Evolutionary conservation across 2,113 vertebrate genomes (phyloP).

Genomic region (Coreoperca whiteheadi): DNA sequence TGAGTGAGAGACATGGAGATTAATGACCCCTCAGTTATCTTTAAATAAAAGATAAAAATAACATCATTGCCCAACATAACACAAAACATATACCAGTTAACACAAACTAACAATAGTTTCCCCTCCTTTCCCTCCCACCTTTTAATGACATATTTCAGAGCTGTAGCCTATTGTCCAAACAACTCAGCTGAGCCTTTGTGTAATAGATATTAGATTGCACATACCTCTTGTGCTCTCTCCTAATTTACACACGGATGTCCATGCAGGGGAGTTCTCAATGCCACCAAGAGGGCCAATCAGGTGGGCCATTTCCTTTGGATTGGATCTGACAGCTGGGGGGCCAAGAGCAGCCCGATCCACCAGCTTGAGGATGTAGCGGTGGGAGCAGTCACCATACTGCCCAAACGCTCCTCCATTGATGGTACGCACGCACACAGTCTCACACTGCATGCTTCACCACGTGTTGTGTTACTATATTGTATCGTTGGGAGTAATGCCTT

Average conservation of each 20-base stretch:
- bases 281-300: constrained; percentile 92
- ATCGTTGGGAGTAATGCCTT: background rate
- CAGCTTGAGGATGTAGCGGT: constrained; percentile 92
- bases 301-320: constrained; percentile 96
- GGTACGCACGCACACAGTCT: constrained; percentile 78
- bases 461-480: background rate
- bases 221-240: constrained; percentile 31
- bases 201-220: constrained; percentile 58
- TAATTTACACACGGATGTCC: constrained; percentile 57
- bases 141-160: constrained; percentile 4
- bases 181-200: constrained; percentile 14
- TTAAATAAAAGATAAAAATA: constrained; percentile 24
- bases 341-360: constrained; percentile 89
- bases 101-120: background rate
- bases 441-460: background rate
- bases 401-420: constrained; percentile 93
- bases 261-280: constrained; percentile 92
- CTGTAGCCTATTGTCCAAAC: constrained; percentile 40
- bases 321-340: constrained; percentile 96
- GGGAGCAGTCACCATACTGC: constrained; percentile 94
- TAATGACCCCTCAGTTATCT: background rate
- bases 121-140: background rate
- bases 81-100: background rate
- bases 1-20: background rate
- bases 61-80: background rate